Percentiles rank a stretch among this genome's conserved stretches.
Conservation (phyloP, 1,140 invertebrate genomes). For the Battus philenor region DNA sequence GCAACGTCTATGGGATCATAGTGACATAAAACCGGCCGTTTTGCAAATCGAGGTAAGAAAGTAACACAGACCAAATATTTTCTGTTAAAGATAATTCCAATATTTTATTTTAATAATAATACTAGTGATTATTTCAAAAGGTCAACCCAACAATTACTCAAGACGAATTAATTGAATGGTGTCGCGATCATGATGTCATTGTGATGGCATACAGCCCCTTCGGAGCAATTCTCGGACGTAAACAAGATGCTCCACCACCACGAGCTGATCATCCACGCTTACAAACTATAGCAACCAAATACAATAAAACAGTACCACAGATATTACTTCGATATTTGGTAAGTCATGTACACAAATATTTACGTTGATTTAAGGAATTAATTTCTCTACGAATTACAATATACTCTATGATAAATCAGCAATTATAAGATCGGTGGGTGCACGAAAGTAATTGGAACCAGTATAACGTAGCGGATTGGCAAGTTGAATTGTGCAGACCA, state of each 20-base stretch:
- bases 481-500: too few species aligned
- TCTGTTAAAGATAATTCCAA: slow-evolving; percentile 32
- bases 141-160: slow-evolving; percentile 57
- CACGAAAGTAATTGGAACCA: not conserved
- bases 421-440: not conserved
- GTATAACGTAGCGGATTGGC: too few species aligned
- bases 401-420: not conserved
- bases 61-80: not conserved
- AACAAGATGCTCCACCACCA: slow-evolving; percentile 39
- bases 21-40: slow-evolving; percentile 54
- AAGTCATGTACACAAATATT: slow-evolving; percentile 20
- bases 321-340: slow-evolving; percentile 56
- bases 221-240: slow-evolving; percentile 47
- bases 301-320: slow-evolving; percentile 53
- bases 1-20: slow-evolving; percentile 77
- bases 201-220: slow-evolving; percentile 58
- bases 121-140: slow-evolving; percentile 21
- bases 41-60: slow-evolving; percentile 55
- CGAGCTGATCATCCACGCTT: slow-evolving; percentile 36
- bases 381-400: not conserved
- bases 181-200: slow-evolving; percentile 37
- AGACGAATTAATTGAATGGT: slow-evolving; percentile 45
- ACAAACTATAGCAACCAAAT: slow-evolving; percentile 30
- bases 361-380: not conserved
- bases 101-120: not conserved